Conservation (phyloP, 2,113 vertebrate genomes). For the Choloepus hoffmanni region DNA sequence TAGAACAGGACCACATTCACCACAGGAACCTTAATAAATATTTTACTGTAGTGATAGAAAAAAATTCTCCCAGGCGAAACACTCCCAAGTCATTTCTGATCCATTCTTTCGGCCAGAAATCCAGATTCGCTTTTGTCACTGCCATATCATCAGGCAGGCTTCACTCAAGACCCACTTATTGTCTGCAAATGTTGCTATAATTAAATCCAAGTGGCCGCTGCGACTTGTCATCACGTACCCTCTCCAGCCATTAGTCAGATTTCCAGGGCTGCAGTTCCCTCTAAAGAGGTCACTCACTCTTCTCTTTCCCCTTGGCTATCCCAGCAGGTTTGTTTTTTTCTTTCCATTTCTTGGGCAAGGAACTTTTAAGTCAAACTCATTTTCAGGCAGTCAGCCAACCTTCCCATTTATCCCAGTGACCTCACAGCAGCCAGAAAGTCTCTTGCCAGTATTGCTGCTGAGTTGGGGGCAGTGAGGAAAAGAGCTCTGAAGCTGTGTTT, state of each 20-base stretch:
- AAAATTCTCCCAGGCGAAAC: constrained; percentile 36
- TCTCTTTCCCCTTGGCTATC: constrained; percentile 73
- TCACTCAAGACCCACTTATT: constrained; percentile 82
- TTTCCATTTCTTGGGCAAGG: constrained; percentile 76
- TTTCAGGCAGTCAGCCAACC: constrained; percentile 78
- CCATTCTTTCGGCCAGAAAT: constrained; percentile 63
- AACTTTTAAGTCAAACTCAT: constrained; percentile 74
- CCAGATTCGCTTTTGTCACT: constrained; percentile 77
- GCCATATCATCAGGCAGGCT: constrained; percentile 67
- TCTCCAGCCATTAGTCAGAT: constrained; percentile 75
- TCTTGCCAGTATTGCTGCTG: constrained; percentile 50
- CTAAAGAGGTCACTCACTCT: constrained; percentile 77
- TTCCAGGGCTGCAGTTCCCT: constrained; percentile 67
- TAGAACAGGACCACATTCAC: background rate
- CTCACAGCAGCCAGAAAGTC: constrained; percentile 43
- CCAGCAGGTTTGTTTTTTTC: constrained; percentile 66
- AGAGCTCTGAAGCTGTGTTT: background rate
- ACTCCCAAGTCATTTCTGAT: constrained; percentile 72
- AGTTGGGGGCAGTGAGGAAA: background rate
- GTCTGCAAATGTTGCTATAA: constrained; percentile 84
- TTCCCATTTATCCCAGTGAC: constrained; percentile 76
- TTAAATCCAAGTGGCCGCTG: constrained; percentile 83
- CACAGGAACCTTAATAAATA: constrained; percentile 56
- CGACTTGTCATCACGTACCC: constrained; percentile 79
- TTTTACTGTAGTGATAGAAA: constrained; percentile 36